A percentile compares a stretch with the other conserved stretches of the same genome.
These are phyloP conservation scores for Hirundo rustica DNA, from an alignment of 2,797 vertebrate species.

Conservation along the genomic window DNA sequence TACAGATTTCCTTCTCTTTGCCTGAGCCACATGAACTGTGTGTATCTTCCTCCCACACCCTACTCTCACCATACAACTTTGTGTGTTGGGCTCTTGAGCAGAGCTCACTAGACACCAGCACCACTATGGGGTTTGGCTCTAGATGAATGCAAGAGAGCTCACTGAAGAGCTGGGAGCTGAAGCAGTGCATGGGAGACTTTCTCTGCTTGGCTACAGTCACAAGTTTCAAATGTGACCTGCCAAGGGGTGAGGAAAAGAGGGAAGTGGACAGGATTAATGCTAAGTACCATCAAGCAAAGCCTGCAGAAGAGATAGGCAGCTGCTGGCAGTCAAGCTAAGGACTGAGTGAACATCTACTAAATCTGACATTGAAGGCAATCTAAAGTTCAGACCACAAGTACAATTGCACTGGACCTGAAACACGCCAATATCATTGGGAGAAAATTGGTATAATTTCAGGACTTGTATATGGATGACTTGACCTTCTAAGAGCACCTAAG, in stretches of 20 bases:
- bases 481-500: neutral
- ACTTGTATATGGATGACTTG: neutral
- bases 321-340: neutral
- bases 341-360: neutral
- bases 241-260: neutral
- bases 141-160: neutral
- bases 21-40: neutral
- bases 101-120: neutral
- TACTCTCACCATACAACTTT: neutral
- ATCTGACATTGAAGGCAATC: neutral
- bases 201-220: neutral
- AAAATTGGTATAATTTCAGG: neutral
- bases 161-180: neutral
- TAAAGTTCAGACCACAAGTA: neutral
- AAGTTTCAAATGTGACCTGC: neutral
- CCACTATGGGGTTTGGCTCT: neutral
- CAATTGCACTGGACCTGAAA: neutral
- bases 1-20: neutral
- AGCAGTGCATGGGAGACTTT: neutral
- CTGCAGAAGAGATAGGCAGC: neutral
- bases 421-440: neutral
- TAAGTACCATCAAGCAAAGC: neutral
- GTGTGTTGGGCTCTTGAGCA: neutral
- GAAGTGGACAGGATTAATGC: neutral
- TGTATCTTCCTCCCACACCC: neutral